Percentiles rank a stretch among this genome's conserved stretches.
phyloP scores from a whole-genome alignment of 35 echinoderm and acorn worm genomes.

The Patiria miniata region DNA sequence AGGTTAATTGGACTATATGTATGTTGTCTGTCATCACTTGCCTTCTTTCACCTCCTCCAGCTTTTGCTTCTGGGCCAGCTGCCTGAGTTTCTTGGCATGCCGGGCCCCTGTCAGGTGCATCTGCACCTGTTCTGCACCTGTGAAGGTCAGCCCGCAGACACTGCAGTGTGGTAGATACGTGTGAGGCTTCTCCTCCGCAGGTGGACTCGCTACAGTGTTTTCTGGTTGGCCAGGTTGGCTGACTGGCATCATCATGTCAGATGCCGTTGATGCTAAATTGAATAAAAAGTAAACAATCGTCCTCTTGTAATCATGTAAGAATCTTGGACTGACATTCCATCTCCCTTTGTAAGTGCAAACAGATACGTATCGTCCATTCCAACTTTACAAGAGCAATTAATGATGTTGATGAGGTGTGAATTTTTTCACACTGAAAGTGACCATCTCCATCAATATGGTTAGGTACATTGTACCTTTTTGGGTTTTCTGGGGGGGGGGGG shows the following conservation, averaged over 20 bases:
- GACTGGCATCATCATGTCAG: neutral
- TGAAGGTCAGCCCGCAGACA: conserved; percentile 13
- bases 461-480: no score
- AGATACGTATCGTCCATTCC: no score
- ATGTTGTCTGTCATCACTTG: neutral
- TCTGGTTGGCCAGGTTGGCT: neutral
- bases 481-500: no score
- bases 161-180: neutral
- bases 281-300: neutral
- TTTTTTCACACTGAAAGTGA: no score
- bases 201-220: neutral
- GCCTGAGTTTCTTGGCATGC: neutral
- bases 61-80: neutral
- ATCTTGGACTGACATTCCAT: no score
- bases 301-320: neutral
- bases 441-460: no score
- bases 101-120: neutral
- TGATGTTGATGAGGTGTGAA: no score
- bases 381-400: no score
- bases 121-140: neutral
- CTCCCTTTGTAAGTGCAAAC: neutral
- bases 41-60: neutral
- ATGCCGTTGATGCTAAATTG: neutral
- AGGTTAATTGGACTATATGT: no score
- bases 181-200: neutral